Base-by-base conservation (phyloP, 2,797 vertebrate species). In the Aeoliscus strigatus region DNA sequence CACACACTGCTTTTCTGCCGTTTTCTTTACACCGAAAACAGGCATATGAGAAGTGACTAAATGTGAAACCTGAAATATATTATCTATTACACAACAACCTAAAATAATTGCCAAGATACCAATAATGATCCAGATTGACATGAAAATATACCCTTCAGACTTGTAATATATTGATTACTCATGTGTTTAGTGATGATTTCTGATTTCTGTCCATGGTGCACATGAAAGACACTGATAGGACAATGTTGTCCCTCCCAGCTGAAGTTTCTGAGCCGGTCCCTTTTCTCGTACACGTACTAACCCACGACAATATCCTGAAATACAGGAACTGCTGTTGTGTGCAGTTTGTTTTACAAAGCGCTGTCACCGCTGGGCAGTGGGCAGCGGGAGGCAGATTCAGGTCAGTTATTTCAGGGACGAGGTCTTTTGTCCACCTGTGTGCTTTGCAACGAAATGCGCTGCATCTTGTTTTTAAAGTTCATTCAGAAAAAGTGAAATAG, bases 331-430 rank as follows among this genome's bases (percentile, higher is more conserved):
- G 63, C 69, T 67, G 58, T 43, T 58, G 36, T 53, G 16, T 61
- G 63, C 63, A 59, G 48, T 70, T 66, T 73, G 56, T 44, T 50
- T 70, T 58, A 43, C 29, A 55, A 25, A 5, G 43, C 54, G 42
- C 26, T 39, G 49, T 67, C 69, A 61, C 42, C 24, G 11, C 39
- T 36, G 52, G 30, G 50, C 52, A 60, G 40, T 53, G 39, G 63
- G 41, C 51, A 54, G 51, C 18, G 8, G 47, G 63, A 70, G 60
- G 60, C 61, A 53, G 30, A 69, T 68, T 70, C 39, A 60, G 66
- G 65, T 70, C 68, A 70, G 51, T 51, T 76, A 68, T 70, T 66
- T 62, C 32, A 36, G 61, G 60, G 28, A 68, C 5, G 35, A 59
- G 53, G 49, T 44, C 26, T 38, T 49, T 37, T 43, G 39, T 64